Evolutionary conservation across 2,113 vertebrate species (phyloP).

Genomic region (Plecturocebus donacophilus): DNA sequence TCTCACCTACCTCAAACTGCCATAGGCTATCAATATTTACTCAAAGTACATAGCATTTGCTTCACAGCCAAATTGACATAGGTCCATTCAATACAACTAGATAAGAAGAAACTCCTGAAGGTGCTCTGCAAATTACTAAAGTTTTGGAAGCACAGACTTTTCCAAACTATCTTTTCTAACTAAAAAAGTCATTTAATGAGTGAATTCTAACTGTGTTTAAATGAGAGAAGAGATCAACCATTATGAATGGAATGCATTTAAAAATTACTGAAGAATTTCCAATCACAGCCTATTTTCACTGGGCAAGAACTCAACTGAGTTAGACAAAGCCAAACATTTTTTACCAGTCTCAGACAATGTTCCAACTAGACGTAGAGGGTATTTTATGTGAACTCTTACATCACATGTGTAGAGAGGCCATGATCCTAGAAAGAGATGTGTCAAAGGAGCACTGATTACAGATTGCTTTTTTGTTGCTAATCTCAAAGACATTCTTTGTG

Average conservation of each 20-base stretch:
- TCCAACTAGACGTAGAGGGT: not conserved
- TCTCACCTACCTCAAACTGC: not conserved
- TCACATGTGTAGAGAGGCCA: not conserved
- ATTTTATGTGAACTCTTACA: not conserved
- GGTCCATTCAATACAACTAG: not conserved
- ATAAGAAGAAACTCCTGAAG: conserved; percentile 5
- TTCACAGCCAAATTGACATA: not conserved
- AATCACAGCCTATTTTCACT: not conserved
- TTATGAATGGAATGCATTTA: not conserved
- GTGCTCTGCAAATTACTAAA: not conserved
- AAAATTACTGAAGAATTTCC: not conserved
- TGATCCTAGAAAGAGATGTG: not conserved
- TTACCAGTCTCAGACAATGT: not conserved
- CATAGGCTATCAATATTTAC: not conserved
- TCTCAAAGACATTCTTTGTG: not conserved
- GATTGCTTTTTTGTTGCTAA: not conserved
- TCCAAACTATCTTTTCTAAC: not conserved
- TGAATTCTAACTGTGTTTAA: not conserved
- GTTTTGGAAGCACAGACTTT: not conserved
- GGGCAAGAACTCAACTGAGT: not conserved
- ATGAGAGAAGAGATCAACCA: not conserved
- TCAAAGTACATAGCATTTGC: not conserved
- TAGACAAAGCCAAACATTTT: not conserved
- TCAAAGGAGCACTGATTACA: not conserved
- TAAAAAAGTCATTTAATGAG: not conserved